These are phyloP conservation scores for Ptyas mucosa DNA, from an alignment of 2,113 vertebrate genomes.

Conservation along the genomic window DNA sequence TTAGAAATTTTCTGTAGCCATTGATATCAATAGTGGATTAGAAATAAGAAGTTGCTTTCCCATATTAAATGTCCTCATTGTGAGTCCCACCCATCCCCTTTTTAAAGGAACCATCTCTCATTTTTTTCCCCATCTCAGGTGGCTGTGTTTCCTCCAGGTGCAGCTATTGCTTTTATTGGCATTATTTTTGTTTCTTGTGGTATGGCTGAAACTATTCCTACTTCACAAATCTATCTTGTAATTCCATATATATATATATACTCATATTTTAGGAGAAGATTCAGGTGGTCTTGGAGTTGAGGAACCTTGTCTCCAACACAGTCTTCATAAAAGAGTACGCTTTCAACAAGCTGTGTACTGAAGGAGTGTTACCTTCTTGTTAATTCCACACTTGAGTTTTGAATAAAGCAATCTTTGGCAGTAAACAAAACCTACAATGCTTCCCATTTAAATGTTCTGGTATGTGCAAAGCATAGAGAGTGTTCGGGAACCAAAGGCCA, in stretches of 20 bases:
- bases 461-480: conserved; percentile 16
- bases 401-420: conserved; percentile 31
- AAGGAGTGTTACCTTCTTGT: conserved; percentile 8
- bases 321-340: conserved; percentile 49
- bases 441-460: conserved; percentile 24
- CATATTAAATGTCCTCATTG: conserved; percentile 37
- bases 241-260: not conserved
- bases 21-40: not conserved
- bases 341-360: conserved; percentile 39
- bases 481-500: conserved; percentile 27
- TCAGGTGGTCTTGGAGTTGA: conserved; percentile 47
- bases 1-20: not conserved
- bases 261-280: conserved; percentile 53
- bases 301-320: conserved; percentile 40
- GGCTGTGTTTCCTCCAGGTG: conserved; percentile 36
- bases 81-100: conserved; percentile 34
- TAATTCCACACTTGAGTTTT: conserved; percentile 50
- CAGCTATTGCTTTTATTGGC: conserved; percentile 30
- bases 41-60: conserved; percentile 36
- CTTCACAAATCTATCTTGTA: conserved; percentile 53
- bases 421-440: conserved; percentile 19
- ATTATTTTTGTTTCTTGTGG: not conserved
- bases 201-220: conserved; percentile 43
- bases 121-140: not conserved
- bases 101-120: conserved; percentile 19